Evolutionary conservation across 2,888 invertebrate genomes (phyloP), one percentile per base, ranked within the genome.

Genomic region (Eristalis tenax): DNA sequence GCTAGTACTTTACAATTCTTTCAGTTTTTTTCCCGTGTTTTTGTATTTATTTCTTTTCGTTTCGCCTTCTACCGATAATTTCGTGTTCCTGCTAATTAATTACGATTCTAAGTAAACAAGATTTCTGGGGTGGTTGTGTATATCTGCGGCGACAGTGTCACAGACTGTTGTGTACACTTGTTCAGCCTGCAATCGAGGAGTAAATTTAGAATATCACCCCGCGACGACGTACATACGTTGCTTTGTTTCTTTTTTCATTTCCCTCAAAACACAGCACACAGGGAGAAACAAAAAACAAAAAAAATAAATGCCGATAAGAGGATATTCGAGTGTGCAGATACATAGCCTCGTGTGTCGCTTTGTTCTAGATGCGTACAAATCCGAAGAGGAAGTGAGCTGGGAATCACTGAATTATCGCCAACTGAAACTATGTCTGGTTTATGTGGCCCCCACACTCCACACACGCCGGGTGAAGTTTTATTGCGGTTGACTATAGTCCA

Each of bases 31-130:
- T 61, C 15, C 8, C 18, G 10, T 15, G 15, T 35, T 18, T 35
- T 32, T 64, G 28, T 64, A 18, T n/a, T 2, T 35, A n/a, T 35
- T 64, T 64, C 8, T 11, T 35, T 63, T 23, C 13, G 4, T 61
- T 26, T 26, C 18, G 6, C 18, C 8, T 18, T 18, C 50, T 6
- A 18, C 50, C 57, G 56, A 64, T 56, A 64, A 56, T 63, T 64
- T 28, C 32, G 28, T 74, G 64, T 74, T 74, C 56, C 28, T 64
- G 28, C 57, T 70, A 78, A 70, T 71, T 78, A 78, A 78, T 78
- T 78, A 71, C 56, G 23, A 28, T 65, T 78, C 78, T 63, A 56
- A 70, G 64, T 38, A 57, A 78, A 78, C 70, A 65, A 65, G 56
- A 57, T 65, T 18, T 2, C 8, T 18, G 38, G 43, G 26, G 56